Evolutionary conservation across 2,888 invertebrate genomes (phyloP).

Genomic region (Cetonia aurata): DNA sequence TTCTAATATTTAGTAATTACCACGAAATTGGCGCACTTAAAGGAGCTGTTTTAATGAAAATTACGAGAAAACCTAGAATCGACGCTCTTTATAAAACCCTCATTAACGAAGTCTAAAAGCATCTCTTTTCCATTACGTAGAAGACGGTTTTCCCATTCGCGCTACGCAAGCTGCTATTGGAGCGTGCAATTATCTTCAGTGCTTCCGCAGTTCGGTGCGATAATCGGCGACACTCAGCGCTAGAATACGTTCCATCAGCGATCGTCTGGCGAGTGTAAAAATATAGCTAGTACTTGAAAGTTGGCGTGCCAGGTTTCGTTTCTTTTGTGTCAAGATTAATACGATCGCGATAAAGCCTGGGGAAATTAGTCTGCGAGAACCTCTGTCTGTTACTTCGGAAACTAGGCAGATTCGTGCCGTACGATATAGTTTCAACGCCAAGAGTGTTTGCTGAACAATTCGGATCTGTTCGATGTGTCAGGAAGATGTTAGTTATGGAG

Average conservation of each 20-base stretch:
- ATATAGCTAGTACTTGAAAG: not conserved
- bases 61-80: no score
- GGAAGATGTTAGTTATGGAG: no score
- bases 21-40: no score
- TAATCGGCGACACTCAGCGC: constrained; percentile 6
- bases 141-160: constrained; percentile 5
- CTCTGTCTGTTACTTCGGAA: no score
- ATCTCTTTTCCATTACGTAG: not conserved
- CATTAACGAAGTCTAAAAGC: no score
- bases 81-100: no score
- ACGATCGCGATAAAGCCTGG: not conserved
- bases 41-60: no score
- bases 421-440: no score
- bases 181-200: constrained; percentile 9
- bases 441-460: no score
- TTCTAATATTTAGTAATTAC: no score
- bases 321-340: constrained; percentile 11
- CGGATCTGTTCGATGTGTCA: no score
- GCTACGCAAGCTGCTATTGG: not conserved
- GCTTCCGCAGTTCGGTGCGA: constrained; percentile 16
- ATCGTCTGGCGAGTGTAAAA: not conserved
- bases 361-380: not conserved
- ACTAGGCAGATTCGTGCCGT: no score
- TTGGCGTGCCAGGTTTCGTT: constrained; percentile 15
- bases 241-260: constrained; percentile 15